A percentile compares a stretch with the other conserved stretches of the same genome.
Evolutionary conservation across 2,113 vertebrate species (phyloP).

Genomic region (Eurystomus gularis): DNA sequence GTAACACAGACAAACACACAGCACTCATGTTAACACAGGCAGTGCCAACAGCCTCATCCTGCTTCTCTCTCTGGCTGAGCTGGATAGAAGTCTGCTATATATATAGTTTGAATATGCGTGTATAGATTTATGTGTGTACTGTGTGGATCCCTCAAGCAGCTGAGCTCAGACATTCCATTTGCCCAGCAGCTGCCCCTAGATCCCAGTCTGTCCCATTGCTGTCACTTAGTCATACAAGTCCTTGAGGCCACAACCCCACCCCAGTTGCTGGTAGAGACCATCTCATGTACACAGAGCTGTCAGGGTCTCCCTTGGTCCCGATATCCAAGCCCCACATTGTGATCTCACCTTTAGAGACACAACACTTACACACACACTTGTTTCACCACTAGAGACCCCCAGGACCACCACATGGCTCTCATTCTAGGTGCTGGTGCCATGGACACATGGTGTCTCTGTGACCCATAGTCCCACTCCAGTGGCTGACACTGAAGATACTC

Average conservation of each 20-base stretch:
- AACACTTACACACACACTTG: accelerated
- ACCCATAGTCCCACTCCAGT: not conserved
- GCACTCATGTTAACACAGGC: not conserved
- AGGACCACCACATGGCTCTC: not conserved
- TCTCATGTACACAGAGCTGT: not conserved
- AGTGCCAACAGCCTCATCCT: not conserved
- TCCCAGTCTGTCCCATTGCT: not conserved
- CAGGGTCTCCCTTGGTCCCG: not conserved
- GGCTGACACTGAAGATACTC: not conserved
- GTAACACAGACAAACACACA: not conserved
- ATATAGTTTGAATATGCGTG: too few species aligned
- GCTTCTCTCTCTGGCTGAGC: not conserved
- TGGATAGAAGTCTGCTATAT: not conserved
- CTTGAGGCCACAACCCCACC: not conserved
- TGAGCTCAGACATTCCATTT: not conserved
- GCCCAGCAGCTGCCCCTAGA: not conserved
- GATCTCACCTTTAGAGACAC: not conserved
- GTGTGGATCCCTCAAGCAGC: not conserved
- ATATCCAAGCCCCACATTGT: too few species aligned
- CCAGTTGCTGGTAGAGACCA: not conserved
- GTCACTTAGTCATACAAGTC: not conserved
- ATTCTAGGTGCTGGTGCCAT: not conserved
- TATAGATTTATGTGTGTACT: too few species aligned
- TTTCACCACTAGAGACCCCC: not conserved
- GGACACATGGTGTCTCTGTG: not conserved